These are phyloP conservation scores for Chrysopilus asiliformis DNA, from an alignment of 2,888 invertebrate genomes.

Conservation along the genomic window DNA sequence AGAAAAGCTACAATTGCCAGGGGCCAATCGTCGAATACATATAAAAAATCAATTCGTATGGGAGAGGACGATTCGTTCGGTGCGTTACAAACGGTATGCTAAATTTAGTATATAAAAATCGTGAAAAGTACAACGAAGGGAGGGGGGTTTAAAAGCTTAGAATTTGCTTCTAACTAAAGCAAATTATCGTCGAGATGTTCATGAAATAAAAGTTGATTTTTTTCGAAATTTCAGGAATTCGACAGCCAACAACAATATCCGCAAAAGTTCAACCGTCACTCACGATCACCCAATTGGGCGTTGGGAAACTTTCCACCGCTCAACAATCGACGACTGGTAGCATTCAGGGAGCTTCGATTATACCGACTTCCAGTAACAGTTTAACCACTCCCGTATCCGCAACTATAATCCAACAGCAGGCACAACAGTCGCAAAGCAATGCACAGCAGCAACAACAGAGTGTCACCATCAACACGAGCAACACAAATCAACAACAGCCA, in stretches of 20 bases:
- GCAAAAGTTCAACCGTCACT: slow-evolving; percentile 34
- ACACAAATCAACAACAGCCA: slow-evolving; percentile 12
- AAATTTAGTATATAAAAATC: too few species aligned
- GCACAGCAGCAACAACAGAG: slow-evolving; percentile 10
- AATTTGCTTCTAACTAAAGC: too few species aligned
- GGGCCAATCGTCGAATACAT: too few species aligned
- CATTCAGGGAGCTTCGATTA: slow-evolving; percentile 14
- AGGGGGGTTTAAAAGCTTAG: too few species aligned
- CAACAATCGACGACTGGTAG: slow-evolving; percentile 12
- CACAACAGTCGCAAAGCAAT: slow-evolving; percentile 7
- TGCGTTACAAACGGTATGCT: too few species aligned
- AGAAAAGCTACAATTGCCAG: too few species aligned
- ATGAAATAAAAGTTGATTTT: too few species aligned
- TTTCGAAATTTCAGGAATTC: slow-evolving; percentile 25
- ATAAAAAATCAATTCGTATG: too few species aligned
- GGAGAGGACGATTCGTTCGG: too few species aligned
- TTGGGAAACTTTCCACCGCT: slow-evolving; percentile 25
- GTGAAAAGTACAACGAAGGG: too few species aligned
- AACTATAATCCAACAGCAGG: slow-evolving; percentile 9
- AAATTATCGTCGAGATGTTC: too few species aligned
- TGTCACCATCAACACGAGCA: slow-evolving; percentile 15
- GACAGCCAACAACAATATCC: slow-evolving; percentile 32
- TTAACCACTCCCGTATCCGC: slow-evolving; percentile 7
- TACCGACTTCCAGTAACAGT: slow-evolving; percentile 7
- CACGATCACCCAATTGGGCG: slow-evolving; percentile 33